These are phyloP conservation scores for Lucilia cuprina DNA, from an alignment of 1,140 invertebrate genomes.

Conservation along the genomic window DNA sequence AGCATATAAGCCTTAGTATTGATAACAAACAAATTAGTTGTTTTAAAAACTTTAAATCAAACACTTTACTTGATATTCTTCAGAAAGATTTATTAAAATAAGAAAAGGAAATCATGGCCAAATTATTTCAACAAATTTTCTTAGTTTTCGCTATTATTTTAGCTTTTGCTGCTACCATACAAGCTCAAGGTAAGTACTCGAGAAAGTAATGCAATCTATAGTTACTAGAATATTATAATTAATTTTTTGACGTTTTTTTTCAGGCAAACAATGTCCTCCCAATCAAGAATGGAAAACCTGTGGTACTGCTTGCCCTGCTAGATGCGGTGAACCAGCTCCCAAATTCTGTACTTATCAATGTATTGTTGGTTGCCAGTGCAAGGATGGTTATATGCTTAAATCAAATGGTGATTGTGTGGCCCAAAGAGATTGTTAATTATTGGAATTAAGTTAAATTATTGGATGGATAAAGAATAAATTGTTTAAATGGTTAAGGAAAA, in stretches of 20 bases:
- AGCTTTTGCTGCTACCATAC: not conserved
- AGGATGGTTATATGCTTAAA: conserved; percentile 21
- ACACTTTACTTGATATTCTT: not conserved
- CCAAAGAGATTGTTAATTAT: conserved; percentile 10
- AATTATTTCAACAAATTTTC: conserved; percentile 2
- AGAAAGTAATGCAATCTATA: too few species aligned
- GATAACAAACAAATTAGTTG: not conserved
- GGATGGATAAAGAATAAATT: too few species aligned
- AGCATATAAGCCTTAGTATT: not conserved
- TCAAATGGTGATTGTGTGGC: not conserved
- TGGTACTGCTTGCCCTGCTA: conserved; percentile 9
- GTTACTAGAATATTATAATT: too few species aligned
- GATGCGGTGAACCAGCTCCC: conserved; percentile 14
- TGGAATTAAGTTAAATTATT: too few species aligned
- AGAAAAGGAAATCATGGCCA: not conserved
- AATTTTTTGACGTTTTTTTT: too few species aligned
- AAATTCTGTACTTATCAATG: conserved; percentile 28
- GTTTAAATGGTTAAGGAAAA: too few species aligned
- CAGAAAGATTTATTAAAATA: not conserved
- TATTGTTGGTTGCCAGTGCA: conserved; percentile 34
- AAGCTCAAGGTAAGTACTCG: not conserved
- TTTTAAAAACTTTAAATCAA: not conserved
- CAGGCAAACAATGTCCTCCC: conserved; percentile 1
- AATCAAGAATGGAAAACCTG: conserved; percentile 12
- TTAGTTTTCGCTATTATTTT: not conserved